Percentiles rank a stretch among this genome's conserved stretches.
Evolutionary conservation across 2,113 vertebrate species (phyloP).

Genomic region (Lanius collurio): DNA sequence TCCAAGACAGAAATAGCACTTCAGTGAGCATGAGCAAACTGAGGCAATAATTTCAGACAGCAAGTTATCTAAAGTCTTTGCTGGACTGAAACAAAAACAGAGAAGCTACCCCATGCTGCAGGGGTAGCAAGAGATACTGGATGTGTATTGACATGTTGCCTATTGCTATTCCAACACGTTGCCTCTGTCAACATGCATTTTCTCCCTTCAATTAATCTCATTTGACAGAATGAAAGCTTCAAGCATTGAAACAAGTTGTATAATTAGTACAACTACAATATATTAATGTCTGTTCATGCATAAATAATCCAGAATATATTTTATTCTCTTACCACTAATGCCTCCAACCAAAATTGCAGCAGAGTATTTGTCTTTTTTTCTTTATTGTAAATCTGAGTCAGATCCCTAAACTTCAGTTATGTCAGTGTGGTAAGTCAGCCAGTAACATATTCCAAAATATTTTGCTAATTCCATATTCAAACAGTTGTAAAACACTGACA

Average conservation of each 20-base stretch:
- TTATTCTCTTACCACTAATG: neutral
- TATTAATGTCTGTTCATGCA: neutral
- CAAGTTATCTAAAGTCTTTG: neutral
- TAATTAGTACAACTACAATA: neutral
- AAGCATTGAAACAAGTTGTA: neutral
- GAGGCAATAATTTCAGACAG: neutral
- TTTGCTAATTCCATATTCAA: neutral
- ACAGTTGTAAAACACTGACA: neutral
- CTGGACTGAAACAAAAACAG: neutral
- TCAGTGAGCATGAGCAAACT: neutral
- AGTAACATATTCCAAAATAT: neutral
- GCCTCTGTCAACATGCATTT: neutral
- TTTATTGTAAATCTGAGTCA: neutral
- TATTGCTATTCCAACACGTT: neutral
- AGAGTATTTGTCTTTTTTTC: neutral
- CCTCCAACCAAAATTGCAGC: neutral
- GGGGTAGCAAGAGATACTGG: neutral
- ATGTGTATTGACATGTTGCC: neutral
- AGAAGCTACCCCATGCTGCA: neutral
- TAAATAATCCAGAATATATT: neutral
- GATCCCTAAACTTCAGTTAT: neutral
- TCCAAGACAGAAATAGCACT: neutral
- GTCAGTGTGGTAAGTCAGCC: neutral
- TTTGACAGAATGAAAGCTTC: neutral
- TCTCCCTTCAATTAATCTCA: neutral